Evolutionary conservation across 2,113 vertebrate genomes (phyloP), one percentile per base, ranked within the genome.

Genomic region (Tringa solitaria): DNA sequence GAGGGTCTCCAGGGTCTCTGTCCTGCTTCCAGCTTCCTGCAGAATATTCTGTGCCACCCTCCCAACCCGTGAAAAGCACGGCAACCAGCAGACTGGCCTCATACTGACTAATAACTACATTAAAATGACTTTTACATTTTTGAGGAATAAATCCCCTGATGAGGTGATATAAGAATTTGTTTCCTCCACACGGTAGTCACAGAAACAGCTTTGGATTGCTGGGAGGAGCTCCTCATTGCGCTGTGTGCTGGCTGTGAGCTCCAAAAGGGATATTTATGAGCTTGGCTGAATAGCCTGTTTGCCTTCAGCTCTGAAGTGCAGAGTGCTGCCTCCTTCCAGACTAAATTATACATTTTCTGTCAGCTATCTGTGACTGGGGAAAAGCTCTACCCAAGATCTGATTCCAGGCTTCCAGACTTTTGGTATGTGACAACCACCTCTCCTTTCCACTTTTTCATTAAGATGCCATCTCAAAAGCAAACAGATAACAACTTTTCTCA

Each of bases 261-360:
- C 53, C 39, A 65, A 53, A 91, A 78, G 27, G 48, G 35, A 21
- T 91, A 72, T 92, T 95, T 86, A 87, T 79, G 33, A 61, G 41
- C n/a, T 45, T 73, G 37, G 41, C 51, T 90, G 59, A 86, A 75
- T 32, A 78, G 50, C 8, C 37, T 64, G 30, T 32, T 84, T 68
- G 73, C 57, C 28, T 74, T 91, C 80, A 91, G 65, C 60, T 89
- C 65, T 5, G 3, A 82, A 83, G 22, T 39, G 53, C 39, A 39
- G 64, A 69, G 13, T 70, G 23, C 73, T 92, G 72, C 69, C 74
- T 96, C 67, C 54, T 94, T 95, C 28, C 84, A 96, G 74, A 73
- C 53, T 61, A 84, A 91, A 82, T 85, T 51, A 48, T 61, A 46
- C 32, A 19, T 80, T 89, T 91, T 87, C 46, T 76, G 57, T 87